Percentiles rank a stretch among this genome's conserved stretches.
phyloP scores from a whole-genome alignment of 2,113 vertebrate genomes.

The Carassius carassius region DNA sequence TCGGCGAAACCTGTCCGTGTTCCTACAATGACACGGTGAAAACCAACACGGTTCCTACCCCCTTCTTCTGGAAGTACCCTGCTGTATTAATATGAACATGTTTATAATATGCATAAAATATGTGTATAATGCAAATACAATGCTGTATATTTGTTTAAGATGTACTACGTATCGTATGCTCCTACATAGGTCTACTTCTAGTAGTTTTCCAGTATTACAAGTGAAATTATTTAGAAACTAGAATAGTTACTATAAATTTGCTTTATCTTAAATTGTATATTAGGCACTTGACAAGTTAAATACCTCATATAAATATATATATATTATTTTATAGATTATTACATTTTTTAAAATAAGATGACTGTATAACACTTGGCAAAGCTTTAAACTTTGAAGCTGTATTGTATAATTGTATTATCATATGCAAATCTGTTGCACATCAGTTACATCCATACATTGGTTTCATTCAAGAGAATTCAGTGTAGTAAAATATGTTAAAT shows the following conservation, averaged over 20 bases:
- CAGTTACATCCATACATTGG: neutral
- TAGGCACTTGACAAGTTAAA: too few relatives aligned
- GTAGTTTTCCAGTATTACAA: neutral
- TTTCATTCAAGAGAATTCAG: neutral
- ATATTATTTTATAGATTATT: neutral
- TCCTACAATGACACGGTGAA: neutral
- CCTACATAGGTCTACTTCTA: too few relatives aligned
- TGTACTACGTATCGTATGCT: too few relatives aligned
- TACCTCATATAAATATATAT: neutral
- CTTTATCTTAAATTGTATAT: too few relatives aligned
- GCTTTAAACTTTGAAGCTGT: neutral
- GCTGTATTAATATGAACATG: neutral
- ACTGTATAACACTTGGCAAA: neutral
- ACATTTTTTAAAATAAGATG: neutral
- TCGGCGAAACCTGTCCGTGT: slow-evolving; percentile 16
- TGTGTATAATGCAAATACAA: neutral
- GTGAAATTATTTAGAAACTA: too few relatives aligned
- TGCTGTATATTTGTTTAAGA: too few relatives aligned
- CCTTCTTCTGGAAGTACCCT: neutral
- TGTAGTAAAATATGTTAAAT: too few relatives aligned
- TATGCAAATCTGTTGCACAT: neutral
- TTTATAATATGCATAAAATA: neutral
- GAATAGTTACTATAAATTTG: too few relatives aligned
- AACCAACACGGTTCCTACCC: neutral
- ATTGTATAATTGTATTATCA: neutral